Evolutionary conservation across 2,888 invertebrate genomes (phyloP), one percentile per base, ranked within the genome.

Genomic region (Clivina fossor): DNA sequence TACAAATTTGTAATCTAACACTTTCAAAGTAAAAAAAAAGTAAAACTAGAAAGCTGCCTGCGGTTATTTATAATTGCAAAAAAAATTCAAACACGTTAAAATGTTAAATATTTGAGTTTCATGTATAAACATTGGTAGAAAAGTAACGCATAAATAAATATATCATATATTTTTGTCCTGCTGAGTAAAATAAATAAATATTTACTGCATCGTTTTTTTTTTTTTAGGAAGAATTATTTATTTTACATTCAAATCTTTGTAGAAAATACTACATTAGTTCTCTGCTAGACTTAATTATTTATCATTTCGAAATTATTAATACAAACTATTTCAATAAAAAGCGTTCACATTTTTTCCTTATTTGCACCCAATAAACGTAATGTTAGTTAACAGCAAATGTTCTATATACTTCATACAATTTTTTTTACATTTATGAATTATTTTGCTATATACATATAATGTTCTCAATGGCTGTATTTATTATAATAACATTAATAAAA

Each of bases 211-310:
- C n/a, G n/a, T n/a, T n/a, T n/a, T n/a, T n/a, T n/a, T n/a, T n/a
- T n/a, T n/a, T n/a, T 41, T 51, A 51, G 40, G 32, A 51, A 51
- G 51, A 51, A 28, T 50, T 38, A 50, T 51, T 51, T 43, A 51
- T 51, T 51, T 51, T 51, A 51, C 51, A 51, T 26, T 40, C 18
- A 50, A 38, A 47, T 47, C 37, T 37, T 51, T 51, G 51, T 51
- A 51, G 51, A 51, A 51, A 51, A 51, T 51, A 51, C 51, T 51
- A 51, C 51, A 51, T 41, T 33, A 41, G 43, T 38, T 32, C 43
- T n/a, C 33, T 41, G 28, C 33, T 32, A 51, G 40, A 50, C 30
- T n/a, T n/a, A n/a, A n/a, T 32, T 22, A 40, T 30, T 13, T 13
- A 30, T 30, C 22, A 22, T 40, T 40, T 19, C 7, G 22, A 11